A percentile compares a stretch with the other conserved stretches of the same genome.
Conservation (phyloP, 2,888 invertebrate species). For the Hedychridium roseum region DNA sequence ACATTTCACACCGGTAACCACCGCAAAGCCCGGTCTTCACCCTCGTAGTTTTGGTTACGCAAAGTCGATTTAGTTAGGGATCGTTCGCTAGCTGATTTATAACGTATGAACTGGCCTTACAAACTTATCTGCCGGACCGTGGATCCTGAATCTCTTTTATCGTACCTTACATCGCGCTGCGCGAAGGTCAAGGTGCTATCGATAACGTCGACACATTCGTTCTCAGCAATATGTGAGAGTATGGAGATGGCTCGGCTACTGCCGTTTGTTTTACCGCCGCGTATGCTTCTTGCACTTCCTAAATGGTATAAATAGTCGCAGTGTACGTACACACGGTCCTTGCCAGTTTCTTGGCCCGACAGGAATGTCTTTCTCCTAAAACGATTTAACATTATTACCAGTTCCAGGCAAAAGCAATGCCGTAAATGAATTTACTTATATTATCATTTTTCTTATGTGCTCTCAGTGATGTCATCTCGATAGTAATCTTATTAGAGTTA, state of each 20-base stretch:
- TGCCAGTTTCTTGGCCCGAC: too few species aligned
- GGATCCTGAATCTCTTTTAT: conserved; percentile 25
- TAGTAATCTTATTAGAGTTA: too few species aligned
- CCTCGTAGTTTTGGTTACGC: conserved; percentile 54
- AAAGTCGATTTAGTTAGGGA: conserved; percentile 62
- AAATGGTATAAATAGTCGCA: too few species aligned
- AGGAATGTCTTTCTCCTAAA: too few species aligned
- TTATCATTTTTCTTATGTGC: too few species aligned
- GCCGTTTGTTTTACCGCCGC: neutral
- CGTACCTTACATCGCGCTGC: conserved; percentile 24
- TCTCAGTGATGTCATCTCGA: conserved; percentile 19
- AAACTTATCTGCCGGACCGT: conserved; percentile 1
- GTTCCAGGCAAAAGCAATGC: too few species aligned
- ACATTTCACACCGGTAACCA: conserved; percentile 64
- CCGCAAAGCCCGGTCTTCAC: conserved; percentile 47
- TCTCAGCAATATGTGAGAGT: conserved; percentile 4
- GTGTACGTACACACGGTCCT: too few species aligned
- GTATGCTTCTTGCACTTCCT: too few species aligned
- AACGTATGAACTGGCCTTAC: conserved; percentile 29
- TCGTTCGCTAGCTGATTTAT: conserved; percentile 60
- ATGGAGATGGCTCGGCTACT: conserved; percentile 18
- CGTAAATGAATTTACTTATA: too few species aligned
- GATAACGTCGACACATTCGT: conserved; percentile 17
- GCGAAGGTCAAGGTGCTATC: conserved; percentile 23
- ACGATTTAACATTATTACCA: too few species aligned